Conservation (phyloP, 1,140 invertebrate species). For the Zaprionus camerounensis region DNA sequence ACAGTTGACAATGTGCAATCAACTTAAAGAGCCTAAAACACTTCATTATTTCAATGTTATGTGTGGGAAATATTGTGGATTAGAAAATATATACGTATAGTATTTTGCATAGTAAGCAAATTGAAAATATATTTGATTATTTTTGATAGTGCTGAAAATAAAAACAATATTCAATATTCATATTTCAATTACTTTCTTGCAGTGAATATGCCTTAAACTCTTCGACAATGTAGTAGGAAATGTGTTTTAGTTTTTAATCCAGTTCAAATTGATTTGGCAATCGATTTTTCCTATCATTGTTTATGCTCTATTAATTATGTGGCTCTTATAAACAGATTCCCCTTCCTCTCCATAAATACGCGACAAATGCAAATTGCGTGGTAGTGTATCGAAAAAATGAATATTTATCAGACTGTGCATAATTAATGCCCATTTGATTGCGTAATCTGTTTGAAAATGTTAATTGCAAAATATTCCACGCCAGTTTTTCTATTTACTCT, state of each 20-base stretch:
- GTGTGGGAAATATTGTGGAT: neutral
- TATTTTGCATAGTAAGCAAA: neutral
- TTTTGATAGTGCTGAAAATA: neutral
- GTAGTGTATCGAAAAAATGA: slow-evolving; percentile 6
- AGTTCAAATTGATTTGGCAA: slow-evolving; percentile 66
- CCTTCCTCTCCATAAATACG: slow-evolving; percentile 19
- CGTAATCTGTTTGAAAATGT: slow-evolving; percentile 74
- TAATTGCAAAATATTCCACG: slow-evolving; percentile 65
- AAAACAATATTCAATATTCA: neutral
- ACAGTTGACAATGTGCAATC: slow-evolving; percentile 46
- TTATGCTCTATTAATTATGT: slow-evolving; percentile 77
- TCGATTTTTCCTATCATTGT: slow-evolving; percentile 57
- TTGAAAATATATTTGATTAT: slow-evolving; percentile 1
- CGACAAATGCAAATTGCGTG: neutral
- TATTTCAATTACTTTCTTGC: neutral
- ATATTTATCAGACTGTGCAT: slow-evolving; percentile 41
- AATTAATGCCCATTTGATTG: slow-evolving; percentile 71
- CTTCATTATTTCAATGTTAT: slow-evolving; percentile 32
- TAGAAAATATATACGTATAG: neutral
- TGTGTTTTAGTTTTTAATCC: slow-evolving; percentile 61
- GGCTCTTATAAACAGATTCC: slow-evolving; percentile 42
- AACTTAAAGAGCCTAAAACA: slow-evolving; percentile 11
- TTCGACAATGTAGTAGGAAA: neutral
- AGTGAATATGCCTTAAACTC: neutral
- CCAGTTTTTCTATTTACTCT: slow-evolving; percentile 12